Base-by-base conservation (phyloP, 2,113 vertebrate species). In the Oncorhynchus tshawytscha region DNA sequence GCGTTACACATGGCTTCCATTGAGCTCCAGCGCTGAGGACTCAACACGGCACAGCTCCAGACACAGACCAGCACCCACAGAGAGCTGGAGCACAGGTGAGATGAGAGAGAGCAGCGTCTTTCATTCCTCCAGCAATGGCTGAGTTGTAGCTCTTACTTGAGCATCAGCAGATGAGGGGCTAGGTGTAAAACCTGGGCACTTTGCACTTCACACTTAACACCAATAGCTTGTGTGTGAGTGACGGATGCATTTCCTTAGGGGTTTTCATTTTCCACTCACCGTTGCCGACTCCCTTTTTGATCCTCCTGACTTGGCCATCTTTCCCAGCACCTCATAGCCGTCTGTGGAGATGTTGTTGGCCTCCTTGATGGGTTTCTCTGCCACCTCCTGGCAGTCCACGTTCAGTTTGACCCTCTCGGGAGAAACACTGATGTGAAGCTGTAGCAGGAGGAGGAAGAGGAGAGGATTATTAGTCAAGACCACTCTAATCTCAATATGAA, bases 321-420 rank as follows among this genome's bases (percentile, higher is more conserved):
- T 99, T 82, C 98, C 98, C 84, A 99, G 96, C 82, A 98, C 95
- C 94, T 99, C 98, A 81, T 94, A 95, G 78, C 97, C 98, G 75
- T 98, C 96, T 49, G 94, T 92, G 62, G 97, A 94, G 86, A 99
- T 95, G 89, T 97, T 99, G 78, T 92, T 96, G 91, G 96, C 94
- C 84, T 95, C 95, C 71, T 97, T 97, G 84, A 98, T 94, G 73
- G 93, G 91, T 87, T 97, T 99, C 90, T 99, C 98, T 82, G 94
- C 83, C 87, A 97, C 94, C 91, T 97, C 96, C 90, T 93, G 94
- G 89, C 98, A 99, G 89, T 99, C 98, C 62, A 99, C 79, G 49
- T 95, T 96, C 84, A 99, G 91, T 87, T 97, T 98, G 86, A 98
- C 93, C 87, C 90, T 96, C 88, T 96, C 96, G 2, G 97, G 93